phyloP scores from a whole-genome alignment of 2,113 vertebrate genomes.

The Clupea harengus region DNA sequence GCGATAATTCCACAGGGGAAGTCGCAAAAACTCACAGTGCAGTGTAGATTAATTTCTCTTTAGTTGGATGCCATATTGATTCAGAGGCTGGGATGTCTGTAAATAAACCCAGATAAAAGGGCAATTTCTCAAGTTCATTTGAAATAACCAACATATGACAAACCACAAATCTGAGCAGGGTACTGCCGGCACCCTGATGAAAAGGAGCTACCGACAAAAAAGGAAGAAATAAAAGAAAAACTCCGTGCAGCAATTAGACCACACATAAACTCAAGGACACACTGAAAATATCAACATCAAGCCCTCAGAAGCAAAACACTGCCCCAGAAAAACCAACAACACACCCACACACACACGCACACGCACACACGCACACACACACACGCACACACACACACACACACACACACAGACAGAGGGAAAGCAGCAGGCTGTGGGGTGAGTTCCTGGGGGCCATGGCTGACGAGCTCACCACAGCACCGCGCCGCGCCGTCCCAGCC shows the following conservation, averaged over 20 bases:
- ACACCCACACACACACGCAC: background rate
- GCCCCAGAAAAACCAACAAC: background rate
- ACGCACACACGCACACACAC: background rate
- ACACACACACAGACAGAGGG: background rate
- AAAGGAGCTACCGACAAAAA: background rate
- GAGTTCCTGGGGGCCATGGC: background rate
- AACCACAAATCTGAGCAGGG: background rate
- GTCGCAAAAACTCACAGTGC: background rate
- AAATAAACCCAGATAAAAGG: background rate
- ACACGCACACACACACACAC: background rate
- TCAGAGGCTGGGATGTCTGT: background rate
- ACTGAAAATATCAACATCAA: background rate
- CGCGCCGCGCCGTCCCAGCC: no score
- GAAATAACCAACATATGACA: background rate
- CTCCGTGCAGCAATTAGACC: constrained; percentile 6
- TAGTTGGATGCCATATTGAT: background rate
- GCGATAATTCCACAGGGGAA: background rate
- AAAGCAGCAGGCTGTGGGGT: background rate
- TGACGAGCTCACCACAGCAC: background rate
- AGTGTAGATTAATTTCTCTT: background rate
- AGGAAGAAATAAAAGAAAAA: background rate
- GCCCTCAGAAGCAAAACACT: background rate
- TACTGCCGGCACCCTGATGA: background rate
- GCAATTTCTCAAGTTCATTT: background rate
- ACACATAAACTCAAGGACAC: background rate